Evolutionary conservation across 2,797 vertebrate genomes (phyloP).

Genomic region (Siniperca scherzeri): DNA sequence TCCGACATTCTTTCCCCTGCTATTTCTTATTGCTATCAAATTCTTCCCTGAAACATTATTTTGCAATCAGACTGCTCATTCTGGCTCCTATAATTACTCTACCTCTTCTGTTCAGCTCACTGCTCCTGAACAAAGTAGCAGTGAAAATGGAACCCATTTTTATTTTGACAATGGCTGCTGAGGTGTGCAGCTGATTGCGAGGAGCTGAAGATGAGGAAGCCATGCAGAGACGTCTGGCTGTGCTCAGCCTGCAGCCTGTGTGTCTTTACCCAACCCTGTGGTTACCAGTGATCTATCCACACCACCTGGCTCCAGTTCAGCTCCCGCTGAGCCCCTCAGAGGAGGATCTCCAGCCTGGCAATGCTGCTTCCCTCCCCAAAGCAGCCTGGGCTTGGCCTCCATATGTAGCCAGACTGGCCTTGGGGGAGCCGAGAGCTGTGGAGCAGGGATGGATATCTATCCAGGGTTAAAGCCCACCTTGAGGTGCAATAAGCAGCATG

Average conservation of each 20-base stretch:
- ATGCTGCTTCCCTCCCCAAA: constrained; percentile 49
- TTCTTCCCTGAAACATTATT: constrained; percentile 65
- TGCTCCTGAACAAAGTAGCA: constrained; percentile 72
- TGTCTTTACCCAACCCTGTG: constrained; percentile 62
- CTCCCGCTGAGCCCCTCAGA: constrained; percentile 54
- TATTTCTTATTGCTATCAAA: constrained; percentile 54
- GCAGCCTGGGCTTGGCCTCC: constrained; percentile 49
- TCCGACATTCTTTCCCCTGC: constrained; percentile 12
- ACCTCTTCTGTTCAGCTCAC: constrained; percentile 67
- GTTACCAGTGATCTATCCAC: constrained; percentile 73
- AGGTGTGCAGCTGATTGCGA: constrained; percentile 66
- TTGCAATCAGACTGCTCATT: constrained; percentile 74
- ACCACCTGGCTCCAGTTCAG: constrained; percentile 70
- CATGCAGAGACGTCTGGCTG: constrained; percentile 52
- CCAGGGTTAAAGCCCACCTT: constrained; percentile 79
- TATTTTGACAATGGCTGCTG: constrained; percentile 65
- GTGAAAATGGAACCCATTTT: constrained; percentile 68
- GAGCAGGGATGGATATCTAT: constrained; percentile 73
- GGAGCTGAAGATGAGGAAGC: constrained; percentile 43
- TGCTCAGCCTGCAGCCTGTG: constrained; percentile 41
- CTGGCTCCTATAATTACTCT: constrained; percentile 74
- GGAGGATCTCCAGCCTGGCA: constrained; percentile 58
- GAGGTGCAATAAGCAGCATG: constrained; percentile 70
- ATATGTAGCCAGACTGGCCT: constrained; percentile 31
- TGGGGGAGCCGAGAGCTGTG: constrained; percentile 51